Conservation (phyloP, 2,888 invertebrate genomes). For the Notodromas monacha region DNA sequence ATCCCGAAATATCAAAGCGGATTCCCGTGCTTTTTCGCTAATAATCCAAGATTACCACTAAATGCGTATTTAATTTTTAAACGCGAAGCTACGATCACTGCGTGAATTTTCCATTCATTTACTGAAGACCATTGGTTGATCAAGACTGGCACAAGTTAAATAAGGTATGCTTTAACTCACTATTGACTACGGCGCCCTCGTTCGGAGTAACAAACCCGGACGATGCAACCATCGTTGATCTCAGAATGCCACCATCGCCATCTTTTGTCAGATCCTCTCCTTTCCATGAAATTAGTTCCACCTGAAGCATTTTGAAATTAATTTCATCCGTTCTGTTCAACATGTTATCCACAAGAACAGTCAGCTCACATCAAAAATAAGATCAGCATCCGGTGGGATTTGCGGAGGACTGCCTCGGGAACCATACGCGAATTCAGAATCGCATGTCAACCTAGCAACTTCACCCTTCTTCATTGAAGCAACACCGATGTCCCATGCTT, state of each 20-base stretch:
- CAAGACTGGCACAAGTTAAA: too few species aligned
- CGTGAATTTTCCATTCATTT: too few species aligned
- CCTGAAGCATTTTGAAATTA: constrained; percentile 19
- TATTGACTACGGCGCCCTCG: constrained; percentile 46
- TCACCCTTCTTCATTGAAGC: constrained; percentile 76
- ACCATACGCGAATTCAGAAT: constrained; percentile 69
- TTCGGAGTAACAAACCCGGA: constrained; percentile 35
- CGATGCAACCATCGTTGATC: constrained; percentile 33
- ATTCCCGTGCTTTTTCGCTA: too few species aligned
- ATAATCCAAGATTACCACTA: too few species aligned
- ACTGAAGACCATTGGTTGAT: too few species aligned
- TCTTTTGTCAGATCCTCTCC: constrained; percentile 59
- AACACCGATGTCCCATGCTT: constrained; percentile 77
- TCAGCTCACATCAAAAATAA: constrained; percentile 44
- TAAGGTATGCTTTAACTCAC: constrained; percentile 21
- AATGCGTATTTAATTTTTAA: too few species aligned
- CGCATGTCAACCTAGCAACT: constrained; percentile 43
- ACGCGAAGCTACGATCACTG: too few species aligned
- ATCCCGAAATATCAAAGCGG: too few species aligned
- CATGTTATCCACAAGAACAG: constrained; percentile 9
- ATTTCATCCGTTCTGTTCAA: constrained; percentile 6
- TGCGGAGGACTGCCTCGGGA: constrained; percentile 43
- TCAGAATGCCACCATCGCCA: constrained; percentile 47
- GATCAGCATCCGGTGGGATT: constrained; percentile 54
- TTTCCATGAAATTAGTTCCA: constrained; percentile 57